A percentile compares a stretch with the other conserved stretches of the same genome.
Conservation (phyloP, 1,140 invertebrate species). For the Wiebesia pumilae region DNA sequence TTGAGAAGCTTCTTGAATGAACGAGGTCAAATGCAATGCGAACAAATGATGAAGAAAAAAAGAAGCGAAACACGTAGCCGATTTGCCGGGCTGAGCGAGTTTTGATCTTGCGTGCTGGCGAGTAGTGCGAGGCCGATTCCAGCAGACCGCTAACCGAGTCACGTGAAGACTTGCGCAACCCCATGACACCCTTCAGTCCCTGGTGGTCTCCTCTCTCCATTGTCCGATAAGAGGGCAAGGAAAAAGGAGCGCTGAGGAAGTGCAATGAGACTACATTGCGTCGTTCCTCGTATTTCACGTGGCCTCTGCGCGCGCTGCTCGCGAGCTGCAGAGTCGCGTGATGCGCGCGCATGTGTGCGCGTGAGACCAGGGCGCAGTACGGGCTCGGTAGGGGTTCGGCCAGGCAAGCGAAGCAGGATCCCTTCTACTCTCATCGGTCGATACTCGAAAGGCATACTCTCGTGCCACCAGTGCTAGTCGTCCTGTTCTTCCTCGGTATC, state of each 20-base stretch:
- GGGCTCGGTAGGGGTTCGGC: slow-evolving; percentile 37
- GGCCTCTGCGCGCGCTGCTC: slow-evolving; percentile 24
- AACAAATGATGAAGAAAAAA: too few relatives aligned
- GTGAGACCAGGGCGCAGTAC: slow-evolving; percentile 22
- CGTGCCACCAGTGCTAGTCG: background rate
- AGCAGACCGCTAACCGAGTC: slow-evolving; percentile 14
- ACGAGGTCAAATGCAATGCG: too few relatives aligned
- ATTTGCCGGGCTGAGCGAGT: background rate
- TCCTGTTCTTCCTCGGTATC: background rate
- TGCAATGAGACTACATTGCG: background rate
- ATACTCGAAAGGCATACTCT: slow-evolving; percentile 56
- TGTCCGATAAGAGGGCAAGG: background rate
- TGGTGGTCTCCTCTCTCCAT: background rate
- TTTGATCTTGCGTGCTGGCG: background rate
- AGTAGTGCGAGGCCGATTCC: slow-evolving; percentile 33
- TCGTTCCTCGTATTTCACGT: slow-evolving; percentile 26
- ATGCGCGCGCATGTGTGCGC: slow-evolving; percentile 39
- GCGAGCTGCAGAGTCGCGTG: slow-evolving; percentile 1
- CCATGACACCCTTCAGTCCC: background rate
- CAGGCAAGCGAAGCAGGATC: background rate
- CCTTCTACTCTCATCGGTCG: slow-evolving; percentile 59
- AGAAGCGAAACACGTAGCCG: background rate
- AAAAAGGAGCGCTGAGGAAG: background rate
- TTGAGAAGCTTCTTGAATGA: too few relatives aligned
- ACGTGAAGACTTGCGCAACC: background rate